A percentile compares a stretch with the other conserved stretches of the same genome.
These are phyloP conservation scores for Psylliodes chrysocephalus DNA, from an alignment of 2,888 invertebrate genomes.

Conservation along the genomic window DNA sequence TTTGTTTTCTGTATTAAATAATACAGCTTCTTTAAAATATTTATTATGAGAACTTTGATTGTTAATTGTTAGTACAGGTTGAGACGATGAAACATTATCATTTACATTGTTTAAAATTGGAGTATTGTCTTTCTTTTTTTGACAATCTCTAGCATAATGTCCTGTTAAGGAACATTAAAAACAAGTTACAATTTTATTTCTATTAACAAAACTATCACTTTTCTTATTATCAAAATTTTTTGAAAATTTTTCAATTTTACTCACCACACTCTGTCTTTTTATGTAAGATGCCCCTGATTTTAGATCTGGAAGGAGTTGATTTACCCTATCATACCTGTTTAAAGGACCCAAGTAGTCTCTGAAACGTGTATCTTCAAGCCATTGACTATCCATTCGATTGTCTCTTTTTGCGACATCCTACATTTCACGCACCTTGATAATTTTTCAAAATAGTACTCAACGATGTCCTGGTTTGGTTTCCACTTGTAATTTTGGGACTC, in stretches of 20 bases:
- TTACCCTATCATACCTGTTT: not conserved
- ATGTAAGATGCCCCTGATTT: not conserved
- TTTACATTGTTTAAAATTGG: not conserved
- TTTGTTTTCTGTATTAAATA: too few relatives aligned
- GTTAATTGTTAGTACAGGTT: not conserved
- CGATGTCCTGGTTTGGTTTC: not conserved
- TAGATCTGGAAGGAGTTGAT: not conserved
- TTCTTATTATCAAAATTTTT: too few relatives aligned
- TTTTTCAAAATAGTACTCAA: not conserved
- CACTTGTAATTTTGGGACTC: not conserved
- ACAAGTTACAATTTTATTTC: too few relatives aligned
- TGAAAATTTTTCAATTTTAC: not conserved
- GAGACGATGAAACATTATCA: not conserved
- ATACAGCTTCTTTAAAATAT: not conserved
- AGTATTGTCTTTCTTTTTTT: too few relatives aligned
- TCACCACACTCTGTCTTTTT: not conserved
- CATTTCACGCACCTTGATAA: not conserved
- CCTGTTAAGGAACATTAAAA: not conserved
- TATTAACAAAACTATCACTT: too few relatives aligned
- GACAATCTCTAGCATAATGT: not conserved
- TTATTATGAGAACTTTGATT: not conserved
- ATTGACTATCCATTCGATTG: not conserved
- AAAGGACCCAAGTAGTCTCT: not conserved
- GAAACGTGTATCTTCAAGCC: not conserved
- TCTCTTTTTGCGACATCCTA: not conserved